Conservation (phyloP, 2,797 vertebrate genomes). For the Phoxinus dragarum region DNA sequence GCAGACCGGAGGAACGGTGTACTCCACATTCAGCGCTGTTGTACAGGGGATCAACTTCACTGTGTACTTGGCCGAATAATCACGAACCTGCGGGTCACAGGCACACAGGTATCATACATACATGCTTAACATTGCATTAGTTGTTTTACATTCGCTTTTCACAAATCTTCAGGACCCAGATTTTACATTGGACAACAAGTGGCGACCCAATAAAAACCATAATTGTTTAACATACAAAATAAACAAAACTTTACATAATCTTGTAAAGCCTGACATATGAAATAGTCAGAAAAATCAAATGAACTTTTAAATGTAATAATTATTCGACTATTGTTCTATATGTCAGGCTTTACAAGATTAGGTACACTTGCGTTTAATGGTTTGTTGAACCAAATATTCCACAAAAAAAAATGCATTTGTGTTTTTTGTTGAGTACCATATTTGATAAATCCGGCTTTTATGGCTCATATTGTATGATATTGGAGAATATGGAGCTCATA, state of each 20-base stretch:
- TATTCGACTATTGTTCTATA: neutral
- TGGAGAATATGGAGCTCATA: neutral
- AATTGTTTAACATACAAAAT: neutral
- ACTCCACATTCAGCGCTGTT: slow-evolving; percentile 81
- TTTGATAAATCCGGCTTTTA: neutral
- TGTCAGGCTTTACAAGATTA: neutral
- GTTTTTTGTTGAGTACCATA: neutral
- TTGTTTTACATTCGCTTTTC: neutral
- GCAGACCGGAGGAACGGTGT: slow-evolving; percentile 84
- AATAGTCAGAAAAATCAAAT: neutral
- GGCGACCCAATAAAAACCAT: neutral
- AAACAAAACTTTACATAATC: neutral
- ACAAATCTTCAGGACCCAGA: neutral
- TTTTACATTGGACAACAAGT: too few species aligned
- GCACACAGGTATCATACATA: neutral
- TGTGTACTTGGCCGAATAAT: slow-evolving; percentile 91
- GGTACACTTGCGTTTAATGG: neutral
- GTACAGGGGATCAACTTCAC: slow-evolving; percentile 90
- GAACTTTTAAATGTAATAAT: neutral
- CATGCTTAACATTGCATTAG: neutral
- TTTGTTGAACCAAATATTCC: neutral
- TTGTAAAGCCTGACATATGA: neutral
- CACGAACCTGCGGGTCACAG: slow-evolving; percentile 82
- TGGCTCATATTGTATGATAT: neutral
- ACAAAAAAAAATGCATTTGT: neutral